Percentiles rank a stretch among this genome's conserved stretches.
phyloP scores from a whole-genome alignment of 1,140 invertebrate genomes.

The Periplaneta americana region DNA sequence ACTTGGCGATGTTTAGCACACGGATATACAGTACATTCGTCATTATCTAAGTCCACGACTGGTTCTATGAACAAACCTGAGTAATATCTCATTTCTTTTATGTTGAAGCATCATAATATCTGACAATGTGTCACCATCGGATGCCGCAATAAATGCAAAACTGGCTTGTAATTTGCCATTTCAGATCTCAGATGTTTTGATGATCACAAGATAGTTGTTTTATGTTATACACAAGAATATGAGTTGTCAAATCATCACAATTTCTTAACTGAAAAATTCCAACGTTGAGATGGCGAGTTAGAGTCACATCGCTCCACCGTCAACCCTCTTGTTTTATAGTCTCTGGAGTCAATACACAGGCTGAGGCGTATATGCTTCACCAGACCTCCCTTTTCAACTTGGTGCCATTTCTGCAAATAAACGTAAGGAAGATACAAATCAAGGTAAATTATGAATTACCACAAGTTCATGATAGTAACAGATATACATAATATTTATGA shows the following conservation, averaged over 20 bases:
- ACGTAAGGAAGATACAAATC: background rate
- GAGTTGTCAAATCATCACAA: conserved; percentile 9
- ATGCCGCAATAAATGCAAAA: background rate
- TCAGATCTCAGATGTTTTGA: too few species aligned
- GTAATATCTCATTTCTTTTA: background rate
- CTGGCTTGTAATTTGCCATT: background rate
- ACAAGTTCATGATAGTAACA: too few species aligned
- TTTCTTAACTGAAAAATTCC: conserved; percentile 34
- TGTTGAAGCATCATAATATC: background rate
- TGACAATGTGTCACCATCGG: too few species aligned
- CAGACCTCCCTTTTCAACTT: conserved; percentile 57
- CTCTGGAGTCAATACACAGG: conserved; percentile 73
- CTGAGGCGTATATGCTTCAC: conserved; percentile 67
- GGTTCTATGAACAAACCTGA: background rate
- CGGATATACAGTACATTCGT: too few species aligned
- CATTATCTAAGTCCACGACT: too few species aligned
- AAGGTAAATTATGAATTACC: too few species aligned
- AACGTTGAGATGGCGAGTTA: conserved; percentile 57
- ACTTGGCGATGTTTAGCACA: background rate
- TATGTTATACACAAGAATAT: background rate
- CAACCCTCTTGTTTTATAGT: conserved; percentile 56
- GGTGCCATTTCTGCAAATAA: conserved; percentile 60
- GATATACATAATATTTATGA: too few species aligned
- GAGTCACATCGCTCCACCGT: conserved; percentile 66
- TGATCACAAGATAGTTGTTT: too few species aligned